Conservation (phyloP, 2,888 invertebrate species). For the Didymodactylos carnosus region DNA sequence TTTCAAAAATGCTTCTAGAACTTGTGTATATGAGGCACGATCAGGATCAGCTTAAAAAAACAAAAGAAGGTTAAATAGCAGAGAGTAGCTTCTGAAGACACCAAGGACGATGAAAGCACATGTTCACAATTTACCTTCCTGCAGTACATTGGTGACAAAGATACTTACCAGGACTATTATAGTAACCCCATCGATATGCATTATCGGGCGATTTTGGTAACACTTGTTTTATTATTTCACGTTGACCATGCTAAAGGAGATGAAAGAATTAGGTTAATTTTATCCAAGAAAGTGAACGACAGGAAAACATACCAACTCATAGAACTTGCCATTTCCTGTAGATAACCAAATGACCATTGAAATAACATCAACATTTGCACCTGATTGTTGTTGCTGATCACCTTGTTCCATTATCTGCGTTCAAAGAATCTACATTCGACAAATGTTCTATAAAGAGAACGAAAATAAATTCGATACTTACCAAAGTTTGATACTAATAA, state of each 20-base stretch:
- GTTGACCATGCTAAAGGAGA: not conserved
- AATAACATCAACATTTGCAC: not conserved
- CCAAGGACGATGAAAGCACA: no score
- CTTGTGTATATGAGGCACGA: not conserved
- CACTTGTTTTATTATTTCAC: not conserved
- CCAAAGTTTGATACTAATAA: no score
- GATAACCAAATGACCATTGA: constrained; percentile 1
- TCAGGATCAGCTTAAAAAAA: not conserved
- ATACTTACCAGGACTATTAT: not conserved
- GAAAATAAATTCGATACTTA: no score
- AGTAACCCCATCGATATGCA: not conserved
- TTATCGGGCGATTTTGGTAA: not conserved
- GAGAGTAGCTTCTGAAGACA: no score
- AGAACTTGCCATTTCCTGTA: not conserved
- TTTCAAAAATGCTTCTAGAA: not conserved
- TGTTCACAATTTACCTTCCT: no score
- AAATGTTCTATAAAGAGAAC: no score
- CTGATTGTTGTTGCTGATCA: no score
- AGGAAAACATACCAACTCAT: not conserved
- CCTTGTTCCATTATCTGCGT: not conserved
- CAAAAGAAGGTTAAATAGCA: no score
- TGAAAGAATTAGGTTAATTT: not conserved
- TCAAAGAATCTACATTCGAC: no score
- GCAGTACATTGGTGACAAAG: no score
- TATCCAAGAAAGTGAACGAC: no score